These are phyloP conservation scores for Mythimna lalbum DNA, from an alignment of 2,888 invertebrate genomes.

Conservation along the genomic window DNA sequence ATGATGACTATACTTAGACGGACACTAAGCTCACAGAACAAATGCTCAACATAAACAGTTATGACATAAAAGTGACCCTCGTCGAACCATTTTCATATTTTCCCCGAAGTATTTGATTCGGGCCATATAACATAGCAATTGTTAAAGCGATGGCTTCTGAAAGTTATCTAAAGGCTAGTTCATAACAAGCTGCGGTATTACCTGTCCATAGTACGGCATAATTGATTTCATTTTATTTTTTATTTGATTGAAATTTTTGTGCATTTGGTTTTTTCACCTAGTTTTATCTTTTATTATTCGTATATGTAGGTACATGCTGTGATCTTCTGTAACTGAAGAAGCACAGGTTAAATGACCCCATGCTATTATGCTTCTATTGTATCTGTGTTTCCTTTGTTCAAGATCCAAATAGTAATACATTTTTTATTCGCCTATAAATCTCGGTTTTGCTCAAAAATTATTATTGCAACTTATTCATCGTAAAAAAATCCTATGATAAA, in stretches of 20 bases:
- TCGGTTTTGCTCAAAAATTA: too few relatives aligned
- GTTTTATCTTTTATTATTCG: too few relatives aligned
- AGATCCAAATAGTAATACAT: too few relatives aligned
- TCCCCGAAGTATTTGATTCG: conserved; percentile 18
- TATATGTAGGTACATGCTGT: too few relatives aligned
- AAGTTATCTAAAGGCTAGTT: conserved; percentile 5
- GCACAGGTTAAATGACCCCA: too few relatives aligned
- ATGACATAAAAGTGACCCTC: conserved; percentile 25
- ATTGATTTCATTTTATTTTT: background rate
- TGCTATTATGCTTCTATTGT: too few relatives aligned
- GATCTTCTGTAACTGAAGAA: too few relatives aligned
- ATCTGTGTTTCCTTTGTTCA: too few relatives aligned
- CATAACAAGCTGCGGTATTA: background rate
- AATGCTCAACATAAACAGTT: conserved; percentile 31
- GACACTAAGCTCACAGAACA: conserved; percentile 30
- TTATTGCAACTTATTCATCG: background rate
- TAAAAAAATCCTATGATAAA: background rate
- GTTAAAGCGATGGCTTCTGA: background rate
- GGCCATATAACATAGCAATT: conserved; percentile 1
- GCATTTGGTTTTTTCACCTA: too few relatives aligned
- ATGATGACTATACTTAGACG: conserved; percentile 25
- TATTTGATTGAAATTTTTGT: too few relatives aligned
- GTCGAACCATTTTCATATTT: conserved; percentile 28
- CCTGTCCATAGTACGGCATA: background rate
- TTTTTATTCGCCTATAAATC: background rate